Evolutionary conservation across 2,113 vertebrate genomes (phyloP).

Genomic region (Spea multiplicata): DNA sequence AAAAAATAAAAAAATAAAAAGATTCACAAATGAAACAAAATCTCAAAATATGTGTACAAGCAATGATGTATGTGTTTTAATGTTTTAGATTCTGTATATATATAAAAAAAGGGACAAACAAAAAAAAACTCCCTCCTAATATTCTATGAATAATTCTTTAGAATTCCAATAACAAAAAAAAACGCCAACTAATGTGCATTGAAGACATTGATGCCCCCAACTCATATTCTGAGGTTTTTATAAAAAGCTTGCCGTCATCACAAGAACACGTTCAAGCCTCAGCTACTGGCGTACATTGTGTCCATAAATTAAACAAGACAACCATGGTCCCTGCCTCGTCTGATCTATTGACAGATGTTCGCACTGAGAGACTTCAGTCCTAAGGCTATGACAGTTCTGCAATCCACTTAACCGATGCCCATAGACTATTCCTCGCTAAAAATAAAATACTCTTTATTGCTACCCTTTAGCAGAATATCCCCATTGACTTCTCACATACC

Average conservation of each 20-base stretch:
- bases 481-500: neutral
- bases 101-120: no score
- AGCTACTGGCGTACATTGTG: neutral
- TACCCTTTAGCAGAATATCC: slow-evolving; percentile 17
- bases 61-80: no score
- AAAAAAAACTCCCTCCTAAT: no score
- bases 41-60: no score
- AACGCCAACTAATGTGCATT: no score
- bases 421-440: neutral
- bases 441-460: slow-evolving; percentile 1
- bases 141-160: no score
- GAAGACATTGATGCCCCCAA: no score
- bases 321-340: neutral
- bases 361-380: neutral
- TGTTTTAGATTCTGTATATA: no score
- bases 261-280: neutral
- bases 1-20: no score
- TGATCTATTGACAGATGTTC: neutral
- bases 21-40: no score
- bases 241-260: neutral
- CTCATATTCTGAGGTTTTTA: no score
- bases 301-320: neutral
- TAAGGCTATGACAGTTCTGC: neutral
- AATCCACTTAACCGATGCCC: neutral
- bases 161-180: no score